These are phyloP conservation scores for Sclerodermus sp. DNA, from an alignment of 2,888 invertebrate genomes.

Conservation along the genomic window DNA sequence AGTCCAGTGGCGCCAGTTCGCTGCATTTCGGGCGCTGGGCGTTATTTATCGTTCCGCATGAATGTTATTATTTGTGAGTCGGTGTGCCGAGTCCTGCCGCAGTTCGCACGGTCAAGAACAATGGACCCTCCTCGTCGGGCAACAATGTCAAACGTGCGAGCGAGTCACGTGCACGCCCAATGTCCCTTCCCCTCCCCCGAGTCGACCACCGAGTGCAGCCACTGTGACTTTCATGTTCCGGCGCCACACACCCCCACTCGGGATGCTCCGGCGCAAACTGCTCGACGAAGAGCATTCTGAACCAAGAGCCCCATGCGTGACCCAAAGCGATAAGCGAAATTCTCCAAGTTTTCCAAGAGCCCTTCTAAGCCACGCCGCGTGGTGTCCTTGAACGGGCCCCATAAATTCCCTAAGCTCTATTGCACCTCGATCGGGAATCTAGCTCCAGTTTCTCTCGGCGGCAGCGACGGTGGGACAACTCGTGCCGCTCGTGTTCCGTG, in stretches of 20 bases:
- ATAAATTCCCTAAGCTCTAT: too few relatives aligned
- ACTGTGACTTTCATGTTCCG: conserved; percentile 35
- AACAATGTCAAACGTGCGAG: conserved; percentile 35
- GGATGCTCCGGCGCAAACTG: too few relatives aligned
- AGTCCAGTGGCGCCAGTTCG: neutral
- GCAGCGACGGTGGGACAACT: conserved; percentile 45
- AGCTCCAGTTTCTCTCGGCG: conserved; percentile 14
- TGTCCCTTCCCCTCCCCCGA: neutral
- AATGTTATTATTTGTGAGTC: conserved; percentile 38
- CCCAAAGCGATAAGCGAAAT: too few relatives aligned
- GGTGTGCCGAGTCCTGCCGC: conserved; percentile 10
- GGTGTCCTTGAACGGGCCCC: too few relatives aligned
- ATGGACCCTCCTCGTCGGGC: conserved; percentile 33
- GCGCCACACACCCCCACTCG: conserved; percentile 13
- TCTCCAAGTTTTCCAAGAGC: too few relatives aligned
- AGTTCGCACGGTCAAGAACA: conserved; percentile 42
- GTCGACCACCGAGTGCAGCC: conserved; percentile 25
- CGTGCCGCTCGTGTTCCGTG: conserved; percentile 50
- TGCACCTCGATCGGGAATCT: too few relatives aligned
- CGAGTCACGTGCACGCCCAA: conserved; percentile 33
- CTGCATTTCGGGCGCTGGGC: conserved; percentile 1
- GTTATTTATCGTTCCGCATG: conserved; percentile 34
- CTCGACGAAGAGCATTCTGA: too few relatives aligned
- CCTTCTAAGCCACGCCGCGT: too few relatives aligned
- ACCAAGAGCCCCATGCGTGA: too few relatives aligned